A percentile compares a stretch with the other conserved stretches of the same genome.
Evolutionary conservation across 2,797 vertebrate genomes (phyloP).

Genomic region (Erpetoichthys calabaricus): DNA sequence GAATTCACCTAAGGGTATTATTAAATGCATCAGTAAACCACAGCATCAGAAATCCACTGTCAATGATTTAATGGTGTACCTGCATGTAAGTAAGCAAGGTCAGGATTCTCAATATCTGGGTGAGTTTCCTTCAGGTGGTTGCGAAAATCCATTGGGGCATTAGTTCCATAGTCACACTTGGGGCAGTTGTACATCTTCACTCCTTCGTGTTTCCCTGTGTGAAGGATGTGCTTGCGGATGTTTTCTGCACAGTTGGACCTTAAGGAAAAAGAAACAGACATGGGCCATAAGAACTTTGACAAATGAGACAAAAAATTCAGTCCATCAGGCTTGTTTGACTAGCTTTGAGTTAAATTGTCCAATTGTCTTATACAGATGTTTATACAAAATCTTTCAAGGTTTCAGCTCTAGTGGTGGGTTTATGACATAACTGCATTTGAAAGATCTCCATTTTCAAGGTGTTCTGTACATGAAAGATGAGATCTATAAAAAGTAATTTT

Average conservation of each 20-base stretch:
- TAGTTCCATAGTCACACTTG: constrained; percentile 77
- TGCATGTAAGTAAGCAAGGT: constrained; percentile 89
- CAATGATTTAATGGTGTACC: constrained; percentile 45
- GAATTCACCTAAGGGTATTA: no score
- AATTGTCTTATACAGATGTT: no score
- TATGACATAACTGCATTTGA: no score
- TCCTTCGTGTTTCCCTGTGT: constrained; percentile 92
- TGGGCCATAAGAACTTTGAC: not conserved
- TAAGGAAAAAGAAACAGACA: constrained; percentile 2
- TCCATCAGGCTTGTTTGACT: constrained; percentile 20
- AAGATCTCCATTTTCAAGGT: no score
- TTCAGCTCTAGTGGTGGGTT: no score
- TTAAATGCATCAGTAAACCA: no score
- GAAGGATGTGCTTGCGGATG: constrained; percentile 94
- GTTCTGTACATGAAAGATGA: no score
- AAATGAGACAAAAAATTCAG: constrained; percentile 7
- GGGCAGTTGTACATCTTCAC: constrained; percentile 99
- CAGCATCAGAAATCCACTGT: no score
- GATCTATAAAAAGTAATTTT: no score
- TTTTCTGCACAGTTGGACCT: constrained; percentile 99
- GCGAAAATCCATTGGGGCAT: constrained; percentile 86
- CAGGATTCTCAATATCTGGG: constrained; percentile 88
- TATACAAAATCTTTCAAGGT: no score
- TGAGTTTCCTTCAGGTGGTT: constrained; percentile 91
- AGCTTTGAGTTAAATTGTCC: constrained; percentile 15